phyloP scores from a whole-genome alignment of 2,888 invertebrate species.

The Caenorhabditis wallacei region DNA sequence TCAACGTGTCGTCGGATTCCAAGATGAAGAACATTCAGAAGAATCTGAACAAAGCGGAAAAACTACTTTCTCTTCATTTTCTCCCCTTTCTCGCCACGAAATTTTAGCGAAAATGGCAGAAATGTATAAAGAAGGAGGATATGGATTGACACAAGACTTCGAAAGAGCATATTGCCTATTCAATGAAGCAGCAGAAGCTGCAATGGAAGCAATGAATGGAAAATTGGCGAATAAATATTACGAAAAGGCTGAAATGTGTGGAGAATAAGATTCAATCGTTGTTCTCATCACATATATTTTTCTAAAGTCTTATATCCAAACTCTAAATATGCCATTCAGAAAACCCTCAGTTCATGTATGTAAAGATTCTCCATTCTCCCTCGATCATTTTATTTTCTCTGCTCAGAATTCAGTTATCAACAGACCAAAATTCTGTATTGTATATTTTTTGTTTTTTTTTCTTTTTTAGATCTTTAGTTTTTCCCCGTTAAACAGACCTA shows the following conservation, averaged over 20 bases:
- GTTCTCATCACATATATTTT: not conserved
- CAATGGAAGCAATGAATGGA: conserved; percentile 86
- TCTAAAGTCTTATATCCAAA: not conserved
- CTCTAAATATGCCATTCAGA: not conserved
- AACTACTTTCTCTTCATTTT: conserved; percentile 54
- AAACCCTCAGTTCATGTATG: conserved; percentile 8
- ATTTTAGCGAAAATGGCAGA: conserved; percentile 85
- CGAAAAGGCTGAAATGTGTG: conserved; percentile 77
- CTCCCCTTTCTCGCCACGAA: conserved; percentile 81
- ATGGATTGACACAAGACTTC: conserved; percentile 84
- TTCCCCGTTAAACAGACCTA: not conserved
- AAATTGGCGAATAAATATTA: conserved; percentile 85
- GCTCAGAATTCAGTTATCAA: too few relatives aligned
- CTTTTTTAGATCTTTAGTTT: not conserved
- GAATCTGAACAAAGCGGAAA: conserved; percentile 19
- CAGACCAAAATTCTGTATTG: not conserved
- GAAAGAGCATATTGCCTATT: conserved; percentile 85
- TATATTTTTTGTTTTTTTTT: conserved; percentile 19
- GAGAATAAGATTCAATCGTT: conserved; percentile 22
- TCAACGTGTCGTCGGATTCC: conserved; percentile 74
- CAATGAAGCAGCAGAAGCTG: conserved; percentile 86
- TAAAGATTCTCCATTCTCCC: conserved; percentile 8
- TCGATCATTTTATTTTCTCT: not conserved
- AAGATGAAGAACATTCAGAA: conserved; percentile 74
- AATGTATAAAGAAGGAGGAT: conserved; percentile 84